Base-by-base conservation (phyloP, 2,888 invertebrate species). In the Lamproptera curius region DNA sequence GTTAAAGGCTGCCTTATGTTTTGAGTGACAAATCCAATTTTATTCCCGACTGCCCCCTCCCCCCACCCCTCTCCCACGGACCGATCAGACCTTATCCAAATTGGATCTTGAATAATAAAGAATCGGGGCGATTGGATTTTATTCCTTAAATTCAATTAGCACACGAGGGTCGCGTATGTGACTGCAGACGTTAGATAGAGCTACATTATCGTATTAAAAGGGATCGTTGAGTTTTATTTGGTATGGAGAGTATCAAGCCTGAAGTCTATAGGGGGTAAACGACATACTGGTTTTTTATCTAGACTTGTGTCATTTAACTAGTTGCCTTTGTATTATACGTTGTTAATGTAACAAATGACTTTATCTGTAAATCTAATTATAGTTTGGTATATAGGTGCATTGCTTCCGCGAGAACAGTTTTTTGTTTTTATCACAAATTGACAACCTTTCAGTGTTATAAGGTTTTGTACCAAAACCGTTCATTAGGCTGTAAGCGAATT, bases 71-170 rank as follows among this genome's bases (percentile, higher is more conserved):
- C 61, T 66, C 67, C 70, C 70, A 70, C 73, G 76, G 82, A 76
- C 86, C 86, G 85, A 85, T 86, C 86, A 85, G 82, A 80, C 86
- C 86, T 88, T 88, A 88, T 88, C 88, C 88, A 88, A 88, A 88
- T 88, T 88, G 88, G 87, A 88, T 88, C 88, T 88, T 88, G 88
- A 88, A 88, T 88, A 88, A 88, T 88, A 88, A 88, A 88, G 88
- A 88, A 88, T 88, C 86, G 83, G 79, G 77, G 80, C 86, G 88
- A 88, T 88, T 88, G 88, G 88, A 88, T 88, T 88, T 88, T 88
- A 88, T 88, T 88, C 86, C 88, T 88, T 88, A 88, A 88, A 88
- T 88, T 88, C 87, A 88, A 88, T 88, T 88, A 88, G 88, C 86
- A 83, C 80, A 82, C 76, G 76, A 83, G 86, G 83, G 82, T 80